These are phyloP conservation scores for Cartodere bifasciata DNA, from an alignment of 2,888 invertebrate genomes.

Conservation along the genomic window DNA sequence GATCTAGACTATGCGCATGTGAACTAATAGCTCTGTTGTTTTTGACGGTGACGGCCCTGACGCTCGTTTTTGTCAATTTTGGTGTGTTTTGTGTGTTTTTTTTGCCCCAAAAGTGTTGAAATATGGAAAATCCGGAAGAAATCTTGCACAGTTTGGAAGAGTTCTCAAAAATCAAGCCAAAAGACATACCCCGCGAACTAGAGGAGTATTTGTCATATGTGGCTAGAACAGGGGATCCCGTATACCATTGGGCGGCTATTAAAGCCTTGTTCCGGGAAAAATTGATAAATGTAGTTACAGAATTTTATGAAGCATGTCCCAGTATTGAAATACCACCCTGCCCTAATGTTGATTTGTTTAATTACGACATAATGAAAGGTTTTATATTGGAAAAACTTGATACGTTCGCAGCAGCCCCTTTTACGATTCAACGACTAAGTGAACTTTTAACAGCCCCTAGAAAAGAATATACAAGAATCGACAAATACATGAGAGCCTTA, in stretches of 20 bases:
- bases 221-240: conserved; percentile 86
- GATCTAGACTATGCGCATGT: too few species aligned
- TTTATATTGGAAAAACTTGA: conserved; percentile 71
- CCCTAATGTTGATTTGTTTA: conserved; percentile 84
- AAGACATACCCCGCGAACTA: conserved; percentile 75
- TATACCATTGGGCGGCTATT: conserved; percentile 82
- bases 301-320: conserved; percentile 73
- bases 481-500: conserved; percentile 93
- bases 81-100: conserved; percentile 15
- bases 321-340: conserved; percentile 67
- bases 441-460: conserved; percentile 84
- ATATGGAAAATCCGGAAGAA: conserved; percentile 78
- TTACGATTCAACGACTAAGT: conserved; percentile 91
- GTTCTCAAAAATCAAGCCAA: conserved; percentile 60
- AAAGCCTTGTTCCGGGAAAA: conserved; percentile 83
- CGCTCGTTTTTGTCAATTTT: conserved; percentile 14
- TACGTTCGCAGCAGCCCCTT: conserved; percentile 80
- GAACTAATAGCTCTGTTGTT: too few species aligned
- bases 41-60: too few species aligned
- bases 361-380: conserved; percentile 79
- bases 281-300: conserved; percentile 71
- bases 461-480: conserved; percentile 89
- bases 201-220: conserved; percentile 84
- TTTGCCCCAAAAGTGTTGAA: conserved; percentile 10
- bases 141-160: conserved; percentile 72